Percentiles rank a stretch among this genome's conserved stretches.
Evolutionary conservation across 2,797 vertebrate species (phyloP).

Genomic region (Cossypha heuglini): DNA sequence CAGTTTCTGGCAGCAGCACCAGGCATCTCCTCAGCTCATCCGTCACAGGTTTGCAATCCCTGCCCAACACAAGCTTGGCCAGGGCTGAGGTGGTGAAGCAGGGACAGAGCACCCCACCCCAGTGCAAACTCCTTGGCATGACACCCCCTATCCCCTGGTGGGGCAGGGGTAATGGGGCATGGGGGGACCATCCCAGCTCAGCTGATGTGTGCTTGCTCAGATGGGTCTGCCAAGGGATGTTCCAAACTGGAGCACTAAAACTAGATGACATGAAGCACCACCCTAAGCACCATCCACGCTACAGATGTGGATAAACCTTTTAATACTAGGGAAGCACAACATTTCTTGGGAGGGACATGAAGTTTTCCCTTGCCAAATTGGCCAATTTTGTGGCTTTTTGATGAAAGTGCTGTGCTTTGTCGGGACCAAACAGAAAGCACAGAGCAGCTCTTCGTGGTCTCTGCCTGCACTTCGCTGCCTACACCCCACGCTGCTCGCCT

Average conservation of each 20-base stretch:
- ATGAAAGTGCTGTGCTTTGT: neutral
- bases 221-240: neutral
- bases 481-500: accelerated
- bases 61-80: neutral
- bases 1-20: neutral
- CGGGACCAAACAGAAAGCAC: neutral
- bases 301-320: neutral
- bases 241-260: neutral
- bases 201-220: neutral
- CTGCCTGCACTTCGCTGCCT: accelerated
- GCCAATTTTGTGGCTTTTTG: neutral
- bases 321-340: neutral
- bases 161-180: accelerated
- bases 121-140: accelerated
- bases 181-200: neutral
- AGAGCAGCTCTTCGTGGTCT: accelerated
- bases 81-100: accelerated
- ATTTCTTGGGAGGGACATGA: neutral
- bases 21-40: neutral
- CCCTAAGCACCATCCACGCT: neutral
- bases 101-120: accelerated
- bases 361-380: neutral
- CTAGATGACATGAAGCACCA: neutral
- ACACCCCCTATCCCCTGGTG: accelerated
- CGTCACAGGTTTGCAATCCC: neutral